Base-by-base conservation (phyloP, 2,113 vertebrate species). In the Alethe diademata region DNA sequence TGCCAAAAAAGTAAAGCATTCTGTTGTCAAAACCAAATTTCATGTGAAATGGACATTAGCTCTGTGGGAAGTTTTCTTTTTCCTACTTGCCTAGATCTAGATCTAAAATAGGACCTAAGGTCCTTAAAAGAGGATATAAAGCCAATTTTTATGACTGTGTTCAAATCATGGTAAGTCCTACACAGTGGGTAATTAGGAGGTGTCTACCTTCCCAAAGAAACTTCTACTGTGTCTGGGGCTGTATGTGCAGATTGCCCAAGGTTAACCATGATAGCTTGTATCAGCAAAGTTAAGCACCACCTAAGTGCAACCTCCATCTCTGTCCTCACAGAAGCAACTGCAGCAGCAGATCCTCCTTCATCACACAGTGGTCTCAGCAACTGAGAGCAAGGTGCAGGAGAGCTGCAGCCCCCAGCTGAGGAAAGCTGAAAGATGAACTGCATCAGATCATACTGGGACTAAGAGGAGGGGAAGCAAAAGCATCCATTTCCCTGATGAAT, bases 361-460 rank as follows among this genome's bases (percentile, higher is more conserved):
- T 54, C 62, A 26, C 42, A 7, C 16, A 8, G 11, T 19, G 23
- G 24, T n/a, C 53, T 75, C 20, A 22, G 51, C 38, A 64, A 43
- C 42, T 0, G 1, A 87, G 53, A 56, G 19, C 45, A 11, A 0
- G 0, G 78, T 17, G 36, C 26, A 35, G 66, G 25, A 69, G 36
- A 14, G 57, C 65, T 87, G 43, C 80, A 62, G 50, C 35, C 70
- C 71, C 0, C 2, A 40, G 62, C 66, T 33, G 51, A 53, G 66
- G 79, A 38, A 54, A 76, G 45, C 74, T 73, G 82, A 70, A 90
- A 94, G 67, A 5, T 35, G 20, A 94, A 38, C 85, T 0, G 0
- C 35, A 19, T 31, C 1, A 0, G 18, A 57, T 88, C 62, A 35
- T 26, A 9, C 0, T 0, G 31, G 29, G 25, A 13, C 58, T 73